phyloP scores from a whole-genome alignment of 2,797 vertebrate species.

The Argya squamiceps region DNA sequence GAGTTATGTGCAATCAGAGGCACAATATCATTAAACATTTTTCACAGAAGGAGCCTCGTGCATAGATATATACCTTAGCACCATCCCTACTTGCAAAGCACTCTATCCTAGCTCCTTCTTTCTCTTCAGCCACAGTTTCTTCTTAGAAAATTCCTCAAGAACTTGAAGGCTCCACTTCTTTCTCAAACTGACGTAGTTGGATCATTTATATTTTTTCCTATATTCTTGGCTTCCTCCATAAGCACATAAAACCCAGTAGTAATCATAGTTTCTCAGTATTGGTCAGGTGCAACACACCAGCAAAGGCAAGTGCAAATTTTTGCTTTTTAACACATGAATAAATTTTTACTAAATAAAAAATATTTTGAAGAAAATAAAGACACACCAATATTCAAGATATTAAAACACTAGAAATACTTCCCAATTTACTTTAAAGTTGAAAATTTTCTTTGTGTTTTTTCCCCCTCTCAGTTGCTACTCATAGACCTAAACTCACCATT shows the following conservation, averaged over 20 bases:
- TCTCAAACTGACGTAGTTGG: neutral
- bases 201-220: neutral
- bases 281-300: neutral
- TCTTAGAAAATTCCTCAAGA: neutral
- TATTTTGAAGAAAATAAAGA: neutral
- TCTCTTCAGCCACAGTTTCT: neutral
- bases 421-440: neutral
- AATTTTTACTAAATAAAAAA: neutral
- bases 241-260: neutral
- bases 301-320: neutral
- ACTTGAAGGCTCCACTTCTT: neutral
- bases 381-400: neutral
- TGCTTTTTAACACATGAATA: neutral
- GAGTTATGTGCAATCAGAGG: neutral
- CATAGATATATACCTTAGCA: neutral
- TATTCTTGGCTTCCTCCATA: neutral
- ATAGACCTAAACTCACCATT: neutral
- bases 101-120: neutral
- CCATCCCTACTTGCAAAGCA: neutral
- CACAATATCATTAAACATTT: neutral
- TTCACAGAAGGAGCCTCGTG: neutral
- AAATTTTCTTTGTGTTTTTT: neutral
- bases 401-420: neutral
- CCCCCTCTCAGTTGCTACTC: neutral
- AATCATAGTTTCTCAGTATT: neutral